A percentile compares a stretch with the other conserved stretches of the same genome.
phyloP scores from a whole-genome alignment of 2,888 invertebrate species.

The Sylvicola cinctus region DNA sequence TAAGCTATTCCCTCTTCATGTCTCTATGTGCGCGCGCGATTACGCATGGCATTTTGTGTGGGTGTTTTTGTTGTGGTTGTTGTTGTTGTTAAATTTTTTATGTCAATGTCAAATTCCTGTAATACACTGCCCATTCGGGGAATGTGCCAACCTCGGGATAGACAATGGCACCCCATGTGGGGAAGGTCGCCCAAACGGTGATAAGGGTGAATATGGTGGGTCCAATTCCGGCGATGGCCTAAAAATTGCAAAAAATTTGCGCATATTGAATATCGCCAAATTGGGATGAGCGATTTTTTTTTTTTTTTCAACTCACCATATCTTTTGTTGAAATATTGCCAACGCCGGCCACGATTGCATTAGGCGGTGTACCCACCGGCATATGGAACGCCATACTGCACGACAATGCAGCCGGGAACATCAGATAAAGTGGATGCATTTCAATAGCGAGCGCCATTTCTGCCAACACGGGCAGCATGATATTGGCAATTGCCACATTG shows the following conservation, averaged over 20 bases:
- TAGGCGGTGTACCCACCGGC: constrained; percentile 88
- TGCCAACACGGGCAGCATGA: constrained; percentile 58
- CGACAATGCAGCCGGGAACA: constrained; percentile 72
- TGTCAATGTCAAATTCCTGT: no score
- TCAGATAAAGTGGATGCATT: constrained; percentile 72
- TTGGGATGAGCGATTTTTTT: not conserved
- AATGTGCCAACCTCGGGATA: constrained; percentile 37
- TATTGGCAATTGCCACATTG: constrained; percentile 78
- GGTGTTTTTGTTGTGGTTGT: no score
- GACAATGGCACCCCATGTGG: constrained; percentile 50
- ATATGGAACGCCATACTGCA: constrained; percentile 87
- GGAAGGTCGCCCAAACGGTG: constrained; percentile 47
- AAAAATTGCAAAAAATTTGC: constrained; percentile 8
- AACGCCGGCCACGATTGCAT: constrained; percentile 77
- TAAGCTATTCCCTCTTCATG: no score
- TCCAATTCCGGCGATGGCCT: constrained; percentile 56
- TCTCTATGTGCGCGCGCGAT: no score
- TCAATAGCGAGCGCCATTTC: constrained; percentile 50
- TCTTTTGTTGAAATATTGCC: constrained; percentile 59
- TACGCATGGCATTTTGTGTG: no score
- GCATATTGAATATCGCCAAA: no score
- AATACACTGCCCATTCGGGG: constrained; percentile 34
- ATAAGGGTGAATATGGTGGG: constrained; percentile 57
- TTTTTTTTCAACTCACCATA: constrained; percentile 32
- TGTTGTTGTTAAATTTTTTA: no score